Conservation (phyloP, 2,888 invertebrate species). For the Troglohyphantes excavatus region DNA sequence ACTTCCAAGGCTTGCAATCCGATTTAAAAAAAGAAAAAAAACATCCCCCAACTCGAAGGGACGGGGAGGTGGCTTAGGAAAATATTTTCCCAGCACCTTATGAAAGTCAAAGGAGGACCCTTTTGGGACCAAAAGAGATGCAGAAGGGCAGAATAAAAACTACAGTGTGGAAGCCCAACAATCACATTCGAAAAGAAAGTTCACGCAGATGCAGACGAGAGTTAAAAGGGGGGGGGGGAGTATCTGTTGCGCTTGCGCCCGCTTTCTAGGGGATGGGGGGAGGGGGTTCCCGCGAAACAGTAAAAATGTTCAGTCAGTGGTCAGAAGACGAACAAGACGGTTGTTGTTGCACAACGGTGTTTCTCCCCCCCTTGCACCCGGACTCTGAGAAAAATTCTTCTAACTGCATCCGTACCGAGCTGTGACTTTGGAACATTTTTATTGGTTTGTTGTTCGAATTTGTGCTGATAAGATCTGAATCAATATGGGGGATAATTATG, state of each 20-base stretch:
- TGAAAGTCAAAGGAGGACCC: slow-evolving; percentile 21
- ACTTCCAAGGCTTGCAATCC: not conserved
- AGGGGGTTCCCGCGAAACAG: slow-evolving; percentile 18
- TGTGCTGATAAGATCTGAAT: not conserved
- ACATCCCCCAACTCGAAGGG: not conserved
- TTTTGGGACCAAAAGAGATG: not conserved
- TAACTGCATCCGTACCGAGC: slow-evolving; percentile 2
- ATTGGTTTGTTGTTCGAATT: not conserved
- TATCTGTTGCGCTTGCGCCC: slow-evolving; percentile 70
- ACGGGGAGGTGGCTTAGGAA: too few species aligned
- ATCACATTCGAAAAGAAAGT: slow-evolving; percentile 48
- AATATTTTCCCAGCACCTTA: slow-evolving; percentile 18
- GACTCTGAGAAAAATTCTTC: not conserved
- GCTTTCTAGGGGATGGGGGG: slow-evolving; percentile 27
- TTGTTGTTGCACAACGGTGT: not conserved
- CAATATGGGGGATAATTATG: not conserved
- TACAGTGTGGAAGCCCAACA: slow-evolving; percentile 26
- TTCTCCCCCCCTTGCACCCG: not conserved
- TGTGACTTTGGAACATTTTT: not conserved
- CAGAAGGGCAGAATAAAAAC: slow-evolving; percentile 3
- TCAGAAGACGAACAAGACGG: slow-evolving; percentile 39
- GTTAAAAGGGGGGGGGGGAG: slow-evolving; percentile 52
- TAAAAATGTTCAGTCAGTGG: slow-evolving; percentile 45
- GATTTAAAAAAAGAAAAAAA: not conserved
- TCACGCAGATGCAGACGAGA: slow-evolving; percentile 39